phyloP scores from a whole-genome alignment of 2,888 invertebrate genomes.

The Pseudococcus jackbeardsleyi region DNA sequence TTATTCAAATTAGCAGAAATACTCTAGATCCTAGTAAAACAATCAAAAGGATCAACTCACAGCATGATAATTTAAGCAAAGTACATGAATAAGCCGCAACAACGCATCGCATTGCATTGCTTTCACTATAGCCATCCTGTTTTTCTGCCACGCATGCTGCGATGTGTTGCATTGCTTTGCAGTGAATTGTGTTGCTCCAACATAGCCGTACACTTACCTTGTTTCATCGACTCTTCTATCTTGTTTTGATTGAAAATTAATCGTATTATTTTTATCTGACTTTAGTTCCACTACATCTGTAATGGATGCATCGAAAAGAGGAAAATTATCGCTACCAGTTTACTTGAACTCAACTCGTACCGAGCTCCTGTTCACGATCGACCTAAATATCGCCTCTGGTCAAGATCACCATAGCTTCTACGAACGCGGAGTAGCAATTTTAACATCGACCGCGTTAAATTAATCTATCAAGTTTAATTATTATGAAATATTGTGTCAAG shows the following conservation, averaged over 20 bases:
- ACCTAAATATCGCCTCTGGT: slow-evolving; percentile 90
- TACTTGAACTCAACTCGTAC: slow-evolving; percentile 97
- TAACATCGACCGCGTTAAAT: slow-evolving; percentile 92
- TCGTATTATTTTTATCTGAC: background rate
- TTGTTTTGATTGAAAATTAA: background rate
- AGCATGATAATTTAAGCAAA: no score
- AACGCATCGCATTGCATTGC: no score
- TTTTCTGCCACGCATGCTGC: no score
- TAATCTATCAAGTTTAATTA: slow-evolving; percentile 70
- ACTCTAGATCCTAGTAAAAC: no score
- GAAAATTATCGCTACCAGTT: slow-evolving; percentile 90
- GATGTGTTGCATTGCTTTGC: no score
- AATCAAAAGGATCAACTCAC: no score
- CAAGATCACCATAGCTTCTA: slow-evolving; percentile 97
- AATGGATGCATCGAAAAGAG: slow-evolving; percentile 54
- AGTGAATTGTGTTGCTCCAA: no score
- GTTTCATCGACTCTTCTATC: no score
- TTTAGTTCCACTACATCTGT: slow-evolving; percentile 39
- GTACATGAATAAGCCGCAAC: no score
- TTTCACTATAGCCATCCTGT: no score
- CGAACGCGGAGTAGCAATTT: slow-evolving; percentile 96
- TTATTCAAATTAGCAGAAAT: no score
- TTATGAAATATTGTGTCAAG: background rate
- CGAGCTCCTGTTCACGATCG: slow-evolving; percentile 94
- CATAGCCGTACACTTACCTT: no score